phyloP scores from a whole-genome alignment of 2,888 invertebrate genomes.

The Drosophila macrothrix region DNA sequence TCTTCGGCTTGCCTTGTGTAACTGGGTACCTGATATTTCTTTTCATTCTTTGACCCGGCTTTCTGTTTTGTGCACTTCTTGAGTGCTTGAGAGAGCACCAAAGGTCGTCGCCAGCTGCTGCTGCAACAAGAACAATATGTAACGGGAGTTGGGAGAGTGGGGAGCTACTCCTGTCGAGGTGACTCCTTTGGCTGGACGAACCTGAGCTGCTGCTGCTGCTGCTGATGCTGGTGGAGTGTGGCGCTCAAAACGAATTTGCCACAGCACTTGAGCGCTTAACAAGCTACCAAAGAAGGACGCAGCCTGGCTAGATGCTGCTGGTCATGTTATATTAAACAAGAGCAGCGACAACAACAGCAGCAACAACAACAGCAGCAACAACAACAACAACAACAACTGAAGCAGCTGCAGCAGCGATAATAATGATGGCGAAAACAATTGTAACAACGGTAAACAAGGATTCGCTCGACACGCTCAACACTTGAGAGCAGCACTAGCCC shows the following conservation, averaged over 20 bases:
- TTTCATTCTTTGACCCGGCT: slow-evolving; percentile 3
- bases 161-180: slow-evolving; percentile 6
- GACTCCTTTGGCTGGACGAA: slow-evolving; percentile 54
- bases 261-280: slow-evolving; percentile 81
- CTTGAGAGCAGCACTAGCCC: slow-evolving; percentile 50
- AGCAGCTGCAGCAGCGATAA: slow-evolving; percentile 59
- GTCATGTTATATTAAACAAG: slow-evolving; percentile 54
- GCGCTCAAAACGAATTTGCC: slow-evolving; percentile 81
- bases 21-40: slow-evolving; percentile 15
- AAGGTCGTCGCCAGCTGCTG: slow-evolving; percentile 57
- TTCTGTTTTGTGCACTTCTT: slow-evolving; percentile 42
- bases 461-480: slow-evolving; percentile 79
- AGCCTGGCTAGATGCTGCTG: slow-evolving; percentile 56
- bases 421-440: slow-evolving; percentile 78
- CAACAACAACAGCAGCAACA: not conserved
- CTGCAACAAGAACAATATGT: slow-evolving; percentile 38
- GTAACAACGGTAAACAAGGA: slow-evolving; percentile 80
- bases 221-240: slow-evolving; percentile 49
- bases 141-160: not conserved
- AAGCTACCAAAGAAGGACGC: slow-evolving; percentile 62
- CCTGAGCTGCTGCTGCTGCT: not conserved
- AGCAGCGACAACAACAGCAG: slow-evolving; percentile 30
- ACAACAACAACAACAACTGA: not conserved
- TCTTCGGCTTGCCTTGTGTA: not conserved
- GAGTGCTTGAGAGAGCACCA: slow-evolving; percentile 50